phyloP scores from a whole-genome alignment of 1,140 invertebrate genomes.

The Tenebrio molitor region DNA sequence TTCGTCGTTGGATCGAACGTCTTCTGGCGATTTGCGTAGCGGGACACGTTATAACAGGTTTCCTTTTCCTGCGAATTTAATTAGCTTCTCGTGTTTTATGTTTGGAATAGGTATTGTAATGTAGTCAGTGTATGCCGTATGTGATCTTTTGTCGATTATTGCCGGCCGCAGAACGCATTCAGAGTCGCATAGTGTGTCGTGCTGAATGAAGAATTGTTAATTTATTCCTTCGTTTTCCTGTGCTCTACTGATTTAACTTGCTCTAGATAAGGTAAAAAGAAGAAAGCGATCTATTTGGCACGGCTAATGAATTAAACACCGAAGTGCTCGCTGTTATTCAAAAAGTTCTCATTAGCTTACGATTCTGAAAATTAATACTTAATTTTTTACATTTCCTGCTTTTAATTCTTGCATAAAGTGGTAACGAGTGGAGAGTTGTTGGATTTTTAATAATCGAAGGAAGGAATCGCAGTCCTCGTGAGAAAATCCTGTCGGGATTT shows the following conservation, averaged over 20 bases:
- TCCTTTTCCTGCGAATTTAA: conserved; percentile 24
- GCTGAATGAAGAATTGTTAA: neutral
- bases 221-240: conserved; percentile 15
- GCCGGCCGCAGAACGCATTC: too few species aligned
- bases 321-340: neutral
- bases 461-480: neutral
- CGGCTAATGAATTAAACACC: conserved; percentile 22
- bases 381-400: conserved; percentile 11
- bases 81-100: too few species aligned
- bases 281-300: conserved; percentile 35
- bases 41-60: neutral
- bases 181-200: too few species aligned
- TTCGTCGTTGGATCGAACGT: neutral
- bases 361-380: neutral
- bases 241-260: conserved; percentile 29
- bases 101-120: neutral
- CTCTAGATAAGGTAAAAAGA: conserved; percentile 17
- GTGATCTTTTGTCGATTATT: too few species aligned
- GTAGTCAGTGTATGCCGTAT: neutral
- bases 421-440: neutral
- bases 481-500: too few species aligned
- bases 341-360: neutral
- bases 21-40: neutral
- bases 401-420: conserved; percentile 21
- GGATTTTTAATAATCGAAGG: neutral